Evolutionary conservation across 2,113 vertebrate genomes (phyloP), one percentile per base, ranked within the genome.

Genomic region (Pluvianellus socialis): DNA sequence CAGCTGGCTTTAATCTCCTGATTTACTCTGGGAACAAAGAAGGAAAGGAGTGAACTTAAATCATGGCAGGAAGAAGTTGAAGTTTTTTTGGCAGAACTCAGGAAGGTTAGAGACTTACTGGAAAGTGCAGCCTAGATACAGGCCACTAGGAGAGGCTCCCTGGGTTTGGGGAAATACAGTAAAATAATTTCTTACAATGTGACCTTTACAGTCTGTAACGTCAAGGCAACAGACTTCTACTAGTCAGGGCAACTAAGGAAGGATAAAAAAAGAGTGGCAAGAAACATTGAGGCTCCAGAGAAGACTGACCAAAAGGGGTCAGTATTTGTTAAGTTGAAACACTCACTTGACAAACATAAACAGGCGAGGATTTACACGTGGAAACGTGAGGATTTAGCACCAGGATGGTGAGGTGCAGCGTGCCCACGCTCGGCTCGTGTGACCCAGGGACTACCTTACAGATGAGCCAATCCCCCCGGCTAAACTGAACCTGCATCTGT

Each of bases 1-100:
- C 96, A 94, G 85, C 86, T 96, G 94, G 52, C 86, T 95, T 91
- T 94, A 90, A 95, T 97, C 90, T 96, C 67, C 84, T 94, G 89
- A 35, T 92, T 86, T 94, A 53, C 71, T 71, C 56, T 32, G 52
- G 66, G 87, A 96, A 82, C 92, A 96, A 95, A 97, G 86, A 90
- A 92, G 70, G 67, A 84, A 96, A 94, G 62, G 67, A 89, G 67
- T 17, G 42, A 61, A 71, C 5, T 20, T 96, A 91, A 96, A 92
- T 96, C 87, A 66, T 1, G 59, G 63, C 87, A 93, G 89, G 94
- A 96, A 96, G 75, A 93, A 79, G 91, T 1, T 79, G 92, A 96
- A 67, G 19, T 80, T 22, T 77, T 94, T 93, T 94, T 94, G 94
- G 96, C 96, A 92, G 89, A 63, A n/a, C 74, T 77, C 1, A 0